Percentiles rank a stretch among this genome's conserved stretches.
Evolutionary conservation across 1,140 invertebrate genomes (phyloP).

Genomic region (Sipha flava): DNA sequence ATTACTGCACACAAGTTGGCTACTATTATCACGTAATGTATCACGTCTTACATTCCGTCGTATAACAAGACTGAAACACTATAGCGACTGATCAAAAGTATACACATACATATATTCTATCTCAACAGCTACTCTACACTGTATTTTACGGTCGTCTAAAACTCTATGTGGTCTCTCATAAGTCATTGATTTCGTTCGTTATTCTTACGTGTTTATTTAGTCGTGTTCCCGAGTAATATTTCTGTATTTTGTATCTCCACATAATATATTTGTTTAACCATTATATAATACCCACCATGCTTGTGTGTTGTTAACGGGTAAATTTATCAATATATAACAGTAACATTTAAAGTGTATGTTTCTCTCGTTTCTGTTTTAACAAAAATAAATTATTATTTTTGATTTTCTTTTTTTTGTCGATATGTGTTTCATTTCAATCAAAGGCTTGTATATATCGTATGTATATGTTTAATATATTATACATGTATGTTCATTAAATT

Average conservation of each 20-base stretch:
- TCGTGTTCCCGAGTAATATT: background rate
- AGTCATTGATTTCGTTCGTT: background rate
- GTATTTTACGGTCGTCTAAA: background rate
- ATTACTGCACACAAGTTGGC: background rate
- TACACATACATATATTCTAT: background rate
- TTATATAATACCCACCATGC: background rate
- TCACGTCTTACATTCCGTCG: background rate
- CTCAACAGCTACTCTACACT: background rate
- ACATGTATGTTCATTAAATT: no score
- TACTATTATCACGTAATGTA: background rate
- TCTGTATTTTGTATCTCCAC: background rate
- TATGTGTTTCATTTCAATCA: background rate
- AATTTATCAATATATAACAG: background rate
- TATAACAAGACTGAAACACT: background rate
- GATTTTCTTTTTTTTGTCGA: background rate
- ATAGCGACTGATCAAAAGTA: background rate
- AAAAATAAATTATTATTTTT: background rate
- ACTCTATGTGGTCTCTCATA: slow-evolving; percentile 13
- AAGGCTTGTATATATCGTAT: background rate
- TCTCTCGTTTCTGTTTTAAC: background rate
- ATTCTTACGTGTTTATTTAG: background rate
- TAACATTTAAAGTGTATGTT: background rate
- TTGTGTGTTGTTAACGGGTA: no score
- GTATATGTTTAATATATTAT: no score
- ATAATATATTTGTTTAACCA: background rate